Percentiles rank a stretch among this genome's conserved stretches.
Conservation (phyloP, 2,113 vertebrate genomes). For the Syrmaticus mikado region DNA sequence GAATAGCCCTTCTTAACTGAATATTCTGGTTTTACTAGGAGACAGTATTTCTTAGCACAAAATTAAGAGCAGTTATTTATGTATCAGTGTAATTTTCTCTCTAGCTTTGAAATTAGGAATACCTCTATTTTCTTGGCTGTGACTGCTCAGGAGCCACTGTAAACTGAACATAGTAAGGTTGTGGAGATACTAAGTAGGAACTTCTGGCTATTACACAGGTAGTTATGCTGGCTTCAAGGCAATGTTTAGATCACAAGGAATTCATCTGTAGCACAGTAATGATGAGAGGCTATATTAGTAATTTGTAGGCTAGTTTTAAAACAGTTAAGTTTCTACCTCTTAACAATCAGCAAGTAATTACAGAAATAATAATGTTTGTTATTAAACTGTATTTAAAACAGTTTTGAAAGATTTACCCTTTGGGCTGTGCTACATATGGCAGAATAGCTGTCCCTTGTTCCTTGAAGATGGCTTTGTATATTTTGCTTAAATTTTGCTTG, state of each 20-base stretch:
- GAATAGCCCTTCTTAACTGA: background rate
- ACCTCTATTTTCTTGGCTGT: background rate
- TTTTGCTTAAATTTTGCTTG: constrained; percentile 91
- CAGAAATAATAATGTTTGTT: background rate
- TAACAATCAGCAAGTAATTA: background rate
- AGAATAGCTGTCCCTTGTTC: constrained; percentile 93
- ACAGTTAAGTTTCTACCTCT: background rate
- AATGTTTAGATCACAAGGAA: background rate
- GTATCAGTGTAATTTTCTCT: background rate
- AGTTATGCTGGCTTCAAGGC: background rate
- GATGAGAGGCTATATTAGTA: background rate
- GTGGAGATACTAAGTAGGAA: background rate
- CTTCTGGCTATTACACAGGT: background rate
- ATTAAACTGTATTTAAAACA: background rate
- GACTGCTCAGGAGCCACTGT: background rate
- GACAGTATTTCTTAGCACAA: background rate
- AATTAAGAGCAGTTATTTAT: background rate
- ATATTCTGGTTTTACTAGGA: background rate
- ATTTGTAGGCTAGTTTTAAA: background rate
- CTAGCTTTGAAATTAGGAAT: background rate
- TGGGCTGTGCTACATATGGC: constrained; percentile 97
- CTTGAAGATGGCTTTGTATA: constrained; percentile 90
- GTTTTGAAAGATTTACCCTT: constrained; percentile 82
- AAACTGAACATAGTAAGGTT: background rate
- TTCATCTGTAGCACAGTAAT: background rate